Conservation (phyloP, 2,113 vertebrate genomes). For the Aix galericulata region DNA sequence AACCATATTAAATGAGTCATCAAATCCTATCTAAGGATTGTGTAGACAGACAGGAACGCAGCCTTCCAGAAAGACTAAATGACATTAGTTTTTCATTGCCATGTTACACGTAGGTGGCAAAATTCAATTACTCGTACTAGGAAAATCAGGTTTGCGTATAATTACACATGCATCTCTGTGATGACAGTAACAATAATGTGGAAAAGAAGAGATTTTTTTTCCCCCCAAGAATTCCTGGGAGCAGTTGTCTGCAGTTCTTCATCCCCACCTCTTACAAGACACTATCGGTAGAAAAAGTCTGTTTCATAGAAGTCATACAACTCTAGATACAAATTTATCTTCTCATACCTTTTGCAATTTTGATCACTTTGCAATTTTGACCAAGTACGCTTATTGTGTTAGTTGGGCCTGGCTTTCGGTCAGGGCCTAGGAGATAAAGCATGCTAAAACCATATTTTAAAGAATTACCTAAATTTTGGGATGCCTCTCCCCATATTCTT, state of each 20-base stretch:
- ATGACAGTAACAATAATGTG: neutral
- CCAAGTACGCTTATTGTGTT: neutral
- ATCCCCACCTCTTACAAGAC: neutral
- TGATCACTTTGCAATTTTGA: neutral
- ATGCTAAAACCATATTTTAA: neutral
- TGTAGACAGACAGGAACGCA: neutral
- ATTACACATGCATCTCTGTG: neutral
- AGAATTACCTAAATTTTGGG: neutral
- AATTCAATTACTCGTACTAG: neutral
- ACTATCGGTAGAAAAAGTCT: neutral
- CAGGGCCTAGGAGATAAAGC: neutral
- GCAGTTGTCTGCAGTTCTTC: neutral
- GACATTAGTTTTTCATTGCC: neutral
- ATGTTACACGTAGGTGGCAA: neutral
- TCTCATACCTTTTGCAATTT: neutral
- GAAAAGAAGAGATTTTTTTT: neutral
- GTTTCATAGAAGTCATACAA: neutral
- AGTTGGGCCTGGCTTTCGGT: neutral
- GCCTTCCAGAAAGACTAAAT: neutral
- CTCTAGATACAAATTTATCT: neutral
- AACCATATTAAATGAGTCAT: slow-evolving; percentile 46
- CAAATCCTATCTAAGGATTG: slow-evolving; percentile 47
- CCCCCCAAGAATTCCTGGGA: neutral
- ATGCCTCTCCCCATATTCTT: neutral
- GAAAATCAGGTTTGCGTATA: neutral